Evolutionary conservation across 2,797 vertebrate genomes (phyloP), one percentile per base, ranked within the genome.

Genomic region (Todus mexicanus): DNA sequence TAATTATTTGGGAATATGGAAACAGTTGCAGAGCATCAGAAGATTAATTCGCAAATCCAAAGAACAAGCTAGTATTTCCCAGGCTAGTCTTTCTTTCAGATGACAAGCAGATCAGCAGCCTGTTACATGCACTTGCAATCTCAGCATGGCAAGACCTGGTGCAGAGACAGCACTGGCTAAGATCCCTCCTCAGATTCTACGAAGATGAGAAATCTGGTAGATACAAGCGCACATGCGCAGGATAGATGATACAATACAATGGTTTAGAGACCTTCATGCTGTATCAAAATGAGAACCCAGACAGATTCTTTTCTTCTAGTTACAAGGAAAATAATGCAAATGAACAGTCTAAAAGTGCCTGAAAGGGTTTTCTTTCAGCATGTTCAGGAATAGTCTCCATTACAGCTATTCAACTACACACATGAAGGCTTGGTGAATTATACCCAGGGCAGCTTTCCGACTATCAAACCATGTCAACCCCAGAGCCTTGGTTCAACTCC

Each of bases 361-460:
- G 42, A 35, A 84, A 79, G 68, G 15, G 4, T 33, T 87, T 82
- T n/a, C 42, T 65, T 66, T 70, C 37, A 60, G 17, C 12, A 56
- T 1, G 3, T 35, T 80, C 59, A 80, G 66, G 78, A 64, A 57
- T 71, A 70, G 40, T 37, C 68, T 66, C 40, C 37, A 19, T 37
- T 45, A 73, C 5, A 87, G 37, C 40, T 37, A 65, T 1, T 27
- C 35, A 43, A 15, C 40, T 47, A 78, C 57, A 35, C 20, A 51
- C 1, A 18, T 35, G 61, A 90, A 85, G 38, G 15, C 25, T 68
- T 54, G 8, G n/a, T 37, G 42, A 69, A 43, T 59, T 29, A 57
- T 8, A 61, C 8, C 27, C 81, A 92, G 38, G 45, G n/a, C 83
- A 93, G 51, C 65, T 80, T 72, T 68, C 81, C 76, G 70, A 42